A percentile compares a stretch with the other conserved stretches of the same genome.
Evolutionary conservation across 2,888 invertebrate genomes (phyloP).

Genomic region (Rhyacophila evoluta): DNA sequence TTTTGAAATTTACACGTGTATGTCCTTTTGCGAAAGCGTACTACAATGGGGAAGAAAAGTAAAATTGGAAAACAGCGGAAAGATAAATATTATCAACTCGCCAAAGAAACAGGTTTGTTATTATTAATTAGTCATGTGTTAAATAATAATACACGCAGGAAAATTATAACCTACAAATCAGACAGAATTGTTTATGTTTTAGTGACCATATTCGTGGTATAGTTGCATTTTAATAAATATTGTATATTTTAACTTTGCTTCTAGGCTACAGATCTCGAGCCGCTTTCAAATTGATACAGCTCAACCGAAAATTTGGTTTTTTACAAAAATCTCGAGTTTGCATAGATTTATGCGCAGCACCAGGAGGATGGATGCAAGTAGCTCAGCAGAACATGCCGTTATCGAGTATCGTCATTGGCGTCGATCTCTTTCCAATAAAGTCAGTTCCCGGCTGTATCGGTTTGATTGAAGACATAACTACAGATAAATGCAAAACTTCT

Average conservation of each 20-base stretch:
- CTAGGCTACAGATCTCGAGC: constrained; percentile 96
- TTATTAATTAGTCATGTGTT: too few species aligned
- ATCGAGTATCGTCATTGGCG: constrained; percentile 93
- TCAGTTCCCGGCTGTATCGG: constrained; percentile 91
- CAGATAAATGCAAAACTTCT: constrained; percentile 88
- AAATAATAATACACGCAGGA: too few species aligned
- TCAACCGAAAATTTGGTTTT: constrained; percentile 97
- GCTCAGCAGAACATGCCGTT: constrained; percentile 98
- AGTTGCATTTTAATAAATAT: too few species aligned
- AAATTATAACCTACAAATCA: too few species aligned
- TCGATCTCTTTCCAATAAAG: constrained; percentile 96
- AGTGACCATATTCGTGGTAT: too few species aligned
- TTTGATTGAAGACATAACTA: constrained; percentile 95
- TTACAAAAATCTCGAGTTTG: constrained; percentile 96
- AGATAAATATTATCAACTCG: constrained; percentile 98
- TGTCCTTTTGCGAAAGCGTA: neutral
- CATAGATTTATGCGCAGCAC: constrained; percentile 98
- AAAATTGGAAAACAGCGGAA: constrained; percentile 98
- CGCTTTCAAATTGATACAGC: constrained; percentile 98
- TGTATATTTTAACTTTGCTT: too few species aligned
- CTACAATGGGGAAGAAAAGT: constrained; percentile 90
- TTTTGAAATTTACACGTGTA: neutral
- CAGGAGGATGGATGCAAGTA: constrained; percentile 99
- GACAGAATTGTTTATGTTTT: too few species aligned
- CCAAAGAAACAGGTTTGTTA: constrained; percentile 93